Evolutionary conservation across 2,888 invertebrate species (phyloP), one percentile per base, ranked within the genome.

Genomic region (Hyposoter didymator): DNA sequence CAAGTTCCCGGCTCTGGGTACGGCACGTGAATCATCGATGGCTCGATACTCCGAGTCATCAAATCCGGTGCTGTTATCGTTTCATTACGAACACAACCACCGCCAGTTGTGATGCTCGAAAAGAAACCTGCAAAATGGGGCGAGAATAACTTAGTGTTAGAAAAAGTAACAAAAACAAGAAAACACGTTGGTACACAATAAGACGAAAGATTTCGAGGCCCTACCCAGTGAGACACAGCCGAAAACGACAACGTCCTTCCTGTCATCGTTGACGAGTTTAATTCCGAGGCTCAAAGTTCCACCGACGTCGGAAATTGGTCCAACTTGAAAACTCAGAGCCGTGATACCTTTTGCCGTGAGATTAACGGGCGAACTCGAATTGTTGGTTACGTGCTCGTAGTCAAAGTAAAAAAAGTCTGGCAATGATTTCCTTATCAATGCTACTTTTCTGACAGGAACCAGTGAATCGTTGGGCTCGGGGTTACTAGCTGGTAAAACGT

Each of bases 1-100:
- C 98, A 98, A 52, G 94, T 94, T 0, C 98, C 98, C 45, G 96
- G 96, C 90, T 98, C 97, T 0, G 98, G 98, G 91, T 96, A 98
- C 0, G 98, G 98, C 43, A 97, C 95, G 85, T 96, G 95, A 19
- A 96, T 93, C 74, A 96, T 95, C 8, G 95, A 95, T 0, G 95
- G 95, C 84, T 95, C 95, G 0, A 96, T 96, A 86, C 95, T 96
- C 89, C 97, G 97, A 14, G 96, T 92, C 22, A 96, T 95, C 76
- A 96, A 95, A 43, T 96, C 94, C 0, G 97, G 96, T 0, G 95
- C 94, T 70, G 94, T 94, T 14, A 83, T 69, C 3, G 82, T 85
- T 1, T 85, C 76, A 35, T 85, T 87, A 3, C 91, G 88, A 3
- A 84, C 52, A 80, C 91, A 92, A 7, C 89, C 88, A 5, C 93